Percentiles rank a stretch among this genome's conserved stretches.
Conservation (phyloP, 2,113 vertebrate species). For the Eclectus roratus region DNA sequence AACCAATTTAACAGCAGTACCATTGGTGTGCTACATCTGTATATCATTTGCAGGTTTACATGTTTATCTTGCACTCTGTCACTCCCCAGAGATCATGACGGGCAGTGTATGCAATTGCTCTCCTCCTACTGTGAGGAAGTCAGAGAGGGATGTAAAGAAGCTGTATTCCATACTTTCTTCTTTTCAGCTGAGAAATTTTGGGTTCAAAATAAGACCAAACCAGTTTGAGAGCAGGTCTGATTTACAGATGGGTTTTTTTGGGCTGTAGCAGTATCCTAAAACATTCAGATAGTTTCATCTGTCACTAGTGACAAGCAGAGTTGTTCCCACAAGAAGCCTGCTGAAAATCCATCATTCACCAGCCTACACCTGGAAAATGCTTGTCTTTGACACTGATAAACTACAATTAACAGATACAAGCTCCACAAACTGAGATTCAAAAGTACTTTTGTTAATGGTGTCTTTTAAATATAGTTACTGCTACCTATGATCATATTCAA, state of each 20-base stretch:
- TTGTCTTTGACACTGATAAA: neutral
- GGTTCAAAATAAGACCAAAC: neutral
- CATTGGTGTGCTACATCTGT: too few relatives aligned
- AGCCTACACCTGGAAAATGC: neutral
- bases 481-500: accelerated
- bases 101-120: accelerated
- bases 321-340: neutral
- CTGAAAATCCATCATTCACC: neutral
- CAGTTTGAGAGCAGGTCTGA: neutral
- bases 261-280: neutral
- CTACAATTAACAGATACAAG: neutral
- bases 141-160: neutral
- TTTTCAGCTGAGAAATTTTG: neutral
- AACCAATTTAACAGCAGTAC: neutral
- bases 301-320: neutral
- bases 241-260: neutral
- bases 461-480: neutral
- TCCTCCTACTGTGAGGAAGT: neutral
- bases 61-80: neutral
- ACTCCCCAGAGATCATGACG: neutral
- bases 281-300: neutral
- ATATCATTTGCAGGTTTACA: accelerated
- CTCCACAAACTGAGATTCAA: neutral
- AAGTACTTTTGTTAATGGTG: neutral
- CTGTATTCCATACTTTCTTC: neutral